Evolutionary conservation across 2,113 vertebrate genomes (phyloP).

Genomic region (Acrocephalus arundinaceus): DNA sequence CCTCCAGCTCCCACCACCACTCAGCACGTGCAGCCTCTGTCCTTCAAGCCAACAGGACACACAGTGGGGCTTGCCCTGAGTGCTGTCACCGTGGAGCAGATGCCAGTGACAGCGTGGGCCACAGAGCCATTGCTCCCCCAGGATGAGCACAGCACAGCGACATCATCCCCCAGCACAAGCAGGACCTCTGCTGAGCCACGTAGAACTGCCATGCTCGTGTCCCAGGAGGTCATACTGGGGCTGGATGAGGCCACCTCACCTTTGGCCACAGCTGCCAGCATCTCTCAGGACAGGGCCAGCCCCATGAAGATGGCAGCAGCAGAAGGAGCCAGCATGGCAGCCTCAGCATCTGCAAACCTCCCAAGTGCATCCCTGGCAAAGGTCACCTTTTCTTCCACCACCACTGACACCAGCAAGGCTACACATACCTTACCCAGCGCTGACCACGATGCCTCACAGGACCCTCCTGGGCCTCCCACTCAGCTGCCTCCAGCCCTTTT

Average conservation of each 20-base stretch:
- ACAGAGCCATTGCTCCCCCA: neutral
- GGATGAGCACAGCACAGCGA: neutral
- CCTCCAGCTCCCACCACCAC: neutral
- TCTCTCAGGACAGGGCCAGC: fast-evolving
- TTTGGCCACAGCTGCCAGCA: neutral
- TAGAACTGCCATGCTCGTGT: fast-evolving
- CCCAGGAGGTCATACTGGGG: neutral
- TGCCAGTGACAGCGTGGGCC: fast-evolving
- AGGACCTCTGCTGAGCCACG: neutral
- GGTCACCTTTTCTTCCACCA: neutral
- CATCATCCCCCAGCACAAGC: neutral
- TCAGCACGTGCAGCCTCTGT: fast-evolving
- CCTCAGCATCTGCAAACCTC: fast-evolving
- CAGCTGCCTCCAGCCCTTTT: neutral
- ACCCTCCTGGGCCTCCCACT: fast-evolving
- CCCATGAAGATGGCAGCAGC: neutral
- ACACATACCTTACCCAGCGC: fast-evolving
- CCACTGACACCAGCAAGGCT: fast-evolving
- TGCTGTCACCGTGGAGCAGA: fast-evolving
- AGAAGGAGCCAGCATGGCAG: neutral
- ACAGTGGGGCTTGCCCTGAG: fast-evolving
- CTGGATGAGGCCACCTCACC: neutral
- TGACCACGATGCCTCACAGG: fast-evolving
- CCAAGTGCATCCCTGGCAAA: neutral
- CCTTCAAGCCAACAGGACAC: fast-evolving